These are phyloP conservation scores for Macropodus opercularis DNA, from an alignment of 2,797 vertebrate genomes.

Conservation along the genomic window DNA sequence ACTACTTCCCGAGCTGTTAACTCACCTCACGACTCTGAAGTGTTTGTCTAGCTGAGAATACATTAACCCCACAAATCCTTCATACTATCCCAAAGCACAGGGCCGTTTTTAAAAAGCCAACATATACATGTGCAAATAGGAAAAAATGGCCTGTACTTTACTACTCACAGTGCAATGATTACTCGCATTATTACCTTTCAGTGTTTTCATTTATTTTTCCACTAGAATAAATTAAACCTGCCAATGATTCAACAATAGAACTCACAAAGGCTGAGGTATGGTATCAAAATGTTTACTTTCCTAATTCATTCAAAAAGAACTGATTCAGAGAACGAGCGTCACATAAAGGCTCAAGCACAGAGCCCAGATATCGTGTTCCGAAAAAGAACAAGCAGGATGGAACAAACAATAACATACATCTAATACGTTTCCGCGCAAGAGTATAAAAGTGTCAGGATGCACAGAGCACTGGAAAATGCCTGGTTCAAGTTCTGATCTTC, in stretches of 20 bases:
- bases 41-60: constrained; percentile 64
- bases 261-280: constrained; percentile 97
- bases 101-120: constrained; percentile 83
- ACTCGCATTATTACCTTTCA: constrained; percentile 73
- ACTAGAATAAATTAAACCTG: constrained; percentile 85
- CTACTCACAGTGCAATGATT: constrained; percentile 99
- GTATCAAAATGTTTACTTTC: constrained; percentile 87
- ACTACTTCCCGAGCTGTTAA: constrained; percentile 63
- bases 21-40: constrained; percentile 59
- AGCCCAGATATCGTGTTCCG: constrained; percentile 69
- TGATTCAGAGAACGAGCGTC: constrained; percentile 61
- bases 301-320: constrained; percentile 84
- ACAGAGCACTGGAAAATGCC: constrained; percentile 88
- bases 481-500: constrained; percentile 83
- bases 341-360: constrained; percentile 72
- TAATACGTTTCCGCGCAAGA: constrained; percentile 74
- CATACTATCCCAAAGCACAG: constrained; percentile 85
- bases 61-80: constrained; percentile 84
- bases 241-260: constrained; percentile 88
- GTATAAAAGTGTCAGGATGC: constrained; percentile 85
- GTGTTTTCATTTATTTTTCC: constrained; percentile 69
- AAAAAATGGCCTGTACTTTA: constrained; percentile 95
- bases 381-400: constrained; percentile 73
- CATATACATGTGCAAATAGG: constrained; percentile 97
- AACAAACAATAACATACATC: constrained; percentile 74